Percentiles rank a stretch among this genome's conserved stretches.
Evolutionary conservation across 2,888 invertebrate genomes (phyloP).

Genomic region (Empis livida): DNA sequence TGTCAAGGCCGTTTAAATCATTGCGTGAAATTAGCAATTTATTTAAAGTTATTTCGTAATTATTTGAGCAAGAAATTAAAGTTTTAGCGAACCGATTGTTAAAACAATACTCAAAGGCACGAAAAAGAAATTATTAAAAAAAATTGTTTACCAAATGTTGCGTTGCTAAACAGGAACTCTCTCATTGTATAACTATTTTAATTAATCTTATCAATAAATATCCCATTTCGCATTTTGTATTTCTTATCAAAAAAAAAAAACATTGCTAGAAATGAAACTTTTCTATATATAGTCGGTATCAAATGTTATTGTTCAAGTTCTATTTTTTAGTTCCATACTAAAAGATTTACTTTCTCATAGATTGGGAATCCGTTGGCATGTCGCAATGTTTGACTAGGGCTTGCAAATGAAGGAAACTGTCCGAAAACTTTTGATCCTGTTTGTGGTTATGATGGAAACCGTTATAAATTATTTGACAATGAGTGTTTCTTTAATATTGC

Average conservation of each 20-base stretch:
- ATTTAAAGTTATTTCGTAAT: not conserved
- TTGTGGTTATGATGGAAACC: constrained; percentile 4
- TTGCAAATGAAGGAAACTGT: not conserved
- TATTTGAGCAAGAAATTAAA: not conserved
- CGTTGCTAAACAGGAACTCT: too few species aligned
- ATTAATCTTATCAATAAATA: too few species aligned
- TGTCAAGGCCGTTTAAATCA: not conserved
- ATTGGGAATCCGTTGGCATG: not conserved
- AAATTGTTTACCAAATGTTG: too few species aligned
- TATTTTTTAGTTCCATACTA: too few species aligned
- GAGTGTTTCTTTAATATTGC: not conserved
- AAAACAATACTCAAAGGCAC: not conserved
- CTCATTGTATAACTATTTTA: too few species aligned
- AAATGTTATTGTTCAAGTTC: too few species aligned
- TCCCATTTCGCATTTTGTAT: too few species aligned
- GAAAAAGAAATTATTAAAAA: too few species aligned
- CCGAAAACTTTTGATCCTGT: not conserved
- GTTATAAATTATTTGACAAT: constrained; percentile 5
- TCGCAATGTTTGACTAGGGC: not conserved
- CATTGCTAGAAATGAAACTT: too few species aligned
- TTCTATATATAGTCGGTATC: too few species aligned
- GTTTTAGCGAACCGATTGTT: not conserved
- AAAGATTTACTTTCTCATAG: not conserved
- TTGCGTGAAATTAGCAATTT: not conserved
- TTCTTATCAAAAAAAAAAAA: too few species aligned